A percentile compares a stretch with the other conserved stretches of the same genome.
These are phyloP conservation scores for Centruroides vittatus DNA, from an alignment of 1,140 invertebrate species.

Conservation along the genomic window DNA sequence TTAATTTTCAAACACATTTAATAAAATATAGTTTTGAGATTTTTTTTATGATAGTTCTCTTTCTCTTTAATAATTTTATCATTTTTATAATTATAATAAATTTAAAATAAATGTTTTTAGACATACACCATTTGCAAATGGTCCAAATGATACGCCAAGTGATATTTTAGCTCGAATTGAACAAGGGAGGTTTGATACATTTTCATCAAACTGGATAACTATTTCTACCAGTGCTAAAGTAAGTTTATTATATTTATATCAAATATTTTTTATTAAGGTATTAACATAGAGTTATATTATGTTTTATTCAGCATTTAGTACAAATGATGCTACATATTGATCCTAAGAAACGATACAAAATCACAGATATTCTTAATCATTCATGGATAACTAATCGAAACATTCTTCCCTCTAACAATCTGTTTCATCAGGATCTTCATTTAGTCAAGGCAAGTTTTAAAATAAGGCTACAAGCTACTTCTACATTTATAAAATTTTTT, in stretches of 20 bases:
- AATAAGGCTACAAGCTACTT: no score
- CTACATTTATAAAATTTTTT: no score
- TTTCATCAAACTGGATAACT: slow-evolving; percentile 51
- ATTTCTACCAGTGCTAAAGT: slow-evolving; percentile 71
- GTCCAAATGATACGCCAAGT: slow-evolving; percentile 75
- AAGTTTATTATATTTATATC: slow-evolving; percentile 5
- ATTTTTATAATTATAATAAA: background rate
- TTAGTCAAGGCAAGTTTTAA: slow-evolving; percentile 27
- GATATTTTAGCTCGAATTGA: slow-evolving; percentile 83
- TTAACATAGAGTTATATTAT: no score
- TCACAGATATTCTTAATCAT: slow-evolving; percentile 67
- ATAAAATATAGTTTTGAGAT: no score
- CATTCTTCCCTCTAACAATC: slow-evolving; percentile 32
- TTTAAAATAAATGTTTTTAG: slow-evolving; percentile 29
- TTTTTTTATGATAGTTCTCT: no score
- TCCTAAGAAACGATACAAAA: slow-evolving; percentile 67
- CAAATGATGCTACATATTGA: slow-evolving; percentile 86
- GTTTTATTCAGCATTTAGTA: slow-evolving; percentile 49
- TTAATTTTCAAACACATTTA: no score
- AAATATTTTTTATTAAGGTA: no score
- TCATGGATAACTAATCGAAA: slow-evolving; percentile 57
- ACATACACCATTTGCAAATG: slow-evolving; percentile 85
- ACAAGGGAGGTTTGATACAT: slow-evolving; percentile 68
- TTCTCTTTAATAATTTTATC: no score
- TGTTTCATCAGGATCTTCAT: slow-evolving; percentile 20